Evolutionary conservation across 2,888 invertebrate species (phyloP).

Genomic region (Caenorhabditis wallacei): DNA sequence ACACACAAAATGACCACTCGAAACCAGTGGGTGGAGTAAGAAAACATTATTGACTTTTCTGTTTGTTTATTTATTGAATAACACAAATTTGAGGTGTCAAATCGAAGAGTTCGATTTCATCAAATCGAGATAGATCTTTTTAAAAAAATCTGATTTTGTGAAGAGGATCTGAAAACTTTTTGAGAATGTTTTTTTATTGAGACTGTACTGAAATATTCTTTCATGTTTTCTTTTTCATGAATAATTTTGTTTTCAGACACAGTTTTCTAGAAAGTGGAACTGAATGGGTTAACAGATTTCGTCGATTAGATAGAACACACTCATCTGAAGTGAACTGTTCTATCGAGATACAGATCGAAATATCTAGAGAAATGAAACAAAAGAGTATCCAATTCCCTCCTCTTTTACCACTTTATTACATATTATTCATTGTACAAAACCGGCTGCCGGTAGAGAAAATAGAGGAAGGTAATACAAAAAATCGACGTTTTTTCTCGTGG

Average conservation of each 20-base stretch:
- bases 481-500: conserved; percentile 33
- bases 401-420: conserved; percentile 28
- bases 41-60: background rate
- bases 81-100: conserved; percentile 8
- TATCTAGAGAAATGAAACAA: conserved; percentile 5
- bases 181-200: too few species aligned
- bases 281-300: conserved; percentile 1
- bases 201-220: too few species aligned
- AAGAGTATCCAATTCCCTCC: conserved; percentile 10
- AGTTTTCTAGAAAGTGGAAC: conserved; percentile 17
- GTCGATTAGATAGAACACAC: background rate
- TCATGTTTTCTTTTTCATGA: too few species aligned
- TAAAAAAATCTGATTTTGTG: background rate
- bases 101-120: background rate
- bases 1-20: conserved; percentile 7
- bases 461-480: conserved; percentile 31
- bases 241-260: too few species aligned
- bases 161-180: too few species aligned
- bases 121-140: background rate
- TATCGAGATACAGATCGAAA: background rate
- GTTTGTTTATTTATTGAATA: conserved; percentile 5
- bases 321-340: too few species aligned
- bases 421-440: conserved; percentile 45
- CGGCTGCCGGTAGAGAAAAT: conserved; percentile 15
- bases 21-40: conserved; percentile 4